A percentile compares a stretch with the other conserved stretches of the same genome.
Conservation (phyloP, 2,113 vertebrate genomes). For the Rhea americana region DNA sequence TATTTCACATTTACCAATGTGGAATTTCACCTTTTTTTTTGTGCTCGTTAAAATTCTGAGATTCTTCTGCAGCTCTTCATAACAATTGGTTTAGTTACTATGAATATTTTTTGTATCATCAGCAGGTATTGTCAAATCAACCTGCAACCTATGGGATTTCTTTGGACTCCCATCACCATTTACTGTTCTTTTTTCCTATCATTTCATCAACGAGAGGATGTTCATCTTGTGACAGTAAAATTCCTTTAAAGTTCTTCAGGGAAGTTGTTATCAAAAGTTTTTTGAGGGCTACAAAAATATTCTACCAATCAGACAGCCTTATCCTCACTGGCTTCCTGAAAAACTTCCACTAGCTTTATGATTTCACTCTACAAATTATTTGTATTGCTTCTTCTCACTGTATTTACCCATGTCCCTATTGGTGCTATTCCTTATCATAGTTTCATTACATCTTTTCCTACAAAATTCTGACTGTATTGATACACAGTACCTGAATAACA, state of each 20-base stretch:
- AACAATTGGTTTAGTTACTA: not conserved
- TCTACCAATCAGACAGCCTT: not conserved
- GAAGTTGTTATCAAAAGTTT: not conserved
- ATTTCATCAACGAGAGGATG: not conserved
- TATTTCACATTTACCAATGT: not conserved
- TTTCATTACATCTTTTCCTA: not conserved
- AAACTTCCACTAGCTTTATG: not conserved
- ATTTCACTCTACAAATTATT: not conserved
- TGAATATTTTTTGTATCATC: not conserved
- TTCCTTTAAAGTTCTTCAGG: not conserved
- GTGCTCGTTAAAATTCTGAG: not conserved
- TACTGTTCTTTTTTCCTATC: not conserved
- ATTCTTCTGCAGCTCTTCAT: not conserved
- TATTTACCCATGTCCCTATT: not conserved
- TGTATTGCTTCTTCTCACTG: not conserved
- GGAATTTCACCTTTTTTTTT: not conserved
- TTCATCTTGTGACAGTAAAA: not conserved
- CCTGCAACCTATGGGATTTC: not conserved
- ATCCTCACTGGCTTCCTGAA: not conserved
- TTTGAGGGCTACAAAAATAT: not conserved
- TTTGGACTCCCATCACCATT: not conserved
- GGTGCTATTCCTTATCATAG: not conserved
- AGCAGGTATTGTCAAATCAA: not conserved
- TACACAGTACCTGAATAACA: not conserved
- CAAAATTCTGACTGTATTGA: not conserved